phyloP scores from a whole-genome alignment of 2,113 vertebrate genomes.

The Zosterops japonicus region DNA sequence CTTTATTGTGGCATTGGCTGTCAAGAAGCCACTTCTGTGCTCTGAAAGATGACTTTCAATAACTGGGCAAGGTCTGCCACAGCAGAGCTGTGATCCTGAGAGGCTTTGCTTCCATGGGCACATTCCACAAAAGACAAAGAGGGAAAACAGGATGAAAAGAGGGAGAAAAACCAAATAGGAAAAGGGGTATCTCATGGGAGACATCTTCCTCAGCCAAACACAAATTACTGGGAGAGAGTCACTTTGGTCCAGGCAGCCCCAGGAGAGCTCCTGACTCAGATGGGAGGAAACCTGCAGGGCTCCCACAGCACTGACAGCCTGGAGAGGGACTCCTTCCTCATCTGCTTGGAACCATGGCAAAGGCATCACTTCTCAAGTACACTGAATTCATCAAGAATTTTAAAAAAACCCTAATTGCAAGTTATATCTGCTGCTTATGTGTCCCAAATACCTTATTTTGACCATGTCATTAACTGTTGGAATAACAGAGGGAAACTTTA shows the following conservation, averaged over 20 bases:
- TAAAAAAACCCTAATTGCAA: neutral
- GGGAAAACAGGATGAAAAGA: neutral
- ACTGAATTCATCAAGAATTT: neutral
- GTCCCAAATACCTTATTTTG: neutral
- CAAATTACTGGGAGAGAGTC: neutral
- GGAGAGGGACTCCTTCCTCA: neutral
- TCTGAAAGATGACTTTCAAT: neutral
- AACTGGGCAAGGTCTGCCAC: neutral
- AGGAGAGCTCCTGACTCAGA: neutral
- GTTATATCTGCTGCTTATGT: neutral
- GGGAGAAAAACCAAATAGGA: fast-evolving
- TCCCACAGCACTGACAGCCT: neutral
- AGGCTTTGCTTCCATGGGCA: neutral
- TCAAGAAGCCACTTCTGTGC: neutral
- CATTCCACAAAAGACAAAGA: neutral
- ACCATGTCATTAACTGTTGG: neutral
- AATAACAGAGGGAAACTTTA: neutral
- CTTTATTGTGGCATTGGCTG: neutral
- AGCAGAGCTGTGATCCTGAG: neutral
- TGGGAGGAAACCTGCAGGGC: neutral
- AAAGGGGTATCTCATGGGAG: neutral
- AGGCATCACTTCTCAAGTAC: neutral
- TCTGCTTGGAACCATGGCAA: neutral
- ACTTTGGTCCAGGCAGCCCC: neutral
- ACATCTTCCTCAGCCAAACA: neutral